A percentile compares a stretch with the other conserved stretches of the same genome.
Conservation (phyloP, 2,888 invertebrate genomes). For the Acanthosepion lycidas region DNA sequence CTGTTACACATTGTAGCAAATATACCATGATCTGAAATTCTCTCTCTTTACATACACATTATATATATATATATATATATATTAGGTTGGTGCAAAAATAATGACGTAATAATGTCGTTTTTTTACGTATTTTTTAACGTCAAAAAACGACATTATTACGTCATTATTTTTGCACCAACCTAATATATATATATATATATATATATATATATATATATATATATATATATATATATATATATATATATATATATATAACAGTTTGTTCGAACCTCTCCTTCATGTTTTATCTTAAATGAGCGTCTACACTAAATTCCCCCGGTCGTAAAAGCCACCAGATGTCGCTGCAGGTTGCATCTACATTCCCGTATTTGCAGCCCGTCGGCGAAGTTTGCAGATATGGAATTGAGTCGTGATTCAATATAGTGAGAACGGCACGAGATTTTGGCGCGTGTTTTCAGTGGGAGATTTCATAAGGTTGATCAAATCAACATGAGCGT, state of each 20-base stretch:
- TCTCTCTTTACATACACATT: no score
- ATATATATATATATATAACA: neutral
- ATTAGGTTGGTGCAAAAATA: no score
- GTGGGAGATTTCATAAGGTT: neutral
- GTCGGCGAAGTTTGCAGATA: neutral
- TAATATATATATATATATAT: no score
- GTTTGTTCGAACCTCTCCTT: neutral
- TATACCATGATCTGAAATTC: no score
- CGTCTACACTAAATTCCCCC: neutral
- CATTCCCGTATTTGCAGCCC: neutral
- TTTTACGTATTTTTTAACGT: no score
- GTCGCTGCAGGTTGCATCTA: neutral
- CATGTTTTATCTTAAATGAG: neutral
- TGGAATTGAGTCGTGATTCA: constrained; percentile 1
- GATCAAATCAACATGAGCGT: constrained; percentile 8
- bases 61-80: no score
- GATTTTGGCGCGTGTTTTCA: neutral
- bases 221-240: neutral
- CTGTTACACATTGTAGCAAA: no score
- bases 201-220: no score
- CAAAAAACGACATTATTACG: no score
- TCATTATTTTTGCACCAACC: no score
- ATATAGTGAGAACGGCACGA: neutral
- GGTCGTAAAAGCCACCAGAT: neutral
- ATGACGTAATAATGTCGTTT: no score